Conservation (phyloP, 1,140 invertebrate species). For the Coptotermes formosanus region DNA sequence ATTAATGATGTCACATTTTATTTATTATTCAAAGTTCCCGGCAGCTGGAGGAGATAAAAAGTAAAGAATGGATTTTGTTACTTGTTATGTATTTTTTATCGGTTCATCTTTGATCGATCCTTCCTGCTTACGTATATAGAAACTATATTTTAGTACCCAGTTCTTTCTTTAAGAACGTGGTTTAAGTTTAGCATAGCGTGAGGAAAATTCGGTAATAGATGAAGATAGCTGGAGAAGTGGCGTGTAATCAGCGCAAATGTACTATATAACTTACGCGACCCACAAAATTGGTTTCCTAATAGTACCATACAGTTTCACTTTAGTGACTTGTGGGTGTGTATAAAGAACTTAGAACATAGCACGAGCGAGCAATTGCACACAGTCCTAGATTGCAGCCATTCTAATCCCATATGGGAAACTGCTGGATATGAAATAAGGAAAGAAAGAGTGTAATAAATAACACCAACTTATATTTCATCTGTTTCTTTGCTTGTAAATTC, state of each 20-base stretch:
- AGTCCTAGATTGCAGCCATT: neutral
- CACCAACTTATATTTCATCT: no score
- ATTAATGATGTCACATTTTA: no score
- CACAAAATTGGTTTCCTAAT: slow-evolving; percentile 4
- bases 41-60: no score
- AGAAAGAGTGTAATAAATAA: no score
- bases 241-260: neutral
- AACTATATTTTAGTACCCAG: neutral
- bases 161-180: neutral
- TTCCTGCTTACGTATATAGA: neutral
- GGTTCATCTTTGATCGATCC: neutral
- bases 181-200: neutral
- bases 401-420: no score
- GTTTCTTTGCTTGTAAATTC: no score
- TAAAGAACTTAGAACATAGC: neutral
- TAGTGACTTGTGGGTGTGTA: neutral
- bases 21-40: no score
- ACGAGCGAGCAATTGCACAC: neutral
- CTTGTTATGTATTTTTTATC: neutral
- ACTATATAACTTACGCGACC: neutral
- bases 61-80: neutral
- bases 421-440: no score
- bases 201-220: slow-evolving; percentile 13
- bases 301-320: slow-evolving; percentile 7
- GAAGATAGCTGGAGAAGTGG: neutral